phyloP scores from a whole-genome alignment of 2,113 vertebrate genomes.

The Chionomys nivalis region DNA sequence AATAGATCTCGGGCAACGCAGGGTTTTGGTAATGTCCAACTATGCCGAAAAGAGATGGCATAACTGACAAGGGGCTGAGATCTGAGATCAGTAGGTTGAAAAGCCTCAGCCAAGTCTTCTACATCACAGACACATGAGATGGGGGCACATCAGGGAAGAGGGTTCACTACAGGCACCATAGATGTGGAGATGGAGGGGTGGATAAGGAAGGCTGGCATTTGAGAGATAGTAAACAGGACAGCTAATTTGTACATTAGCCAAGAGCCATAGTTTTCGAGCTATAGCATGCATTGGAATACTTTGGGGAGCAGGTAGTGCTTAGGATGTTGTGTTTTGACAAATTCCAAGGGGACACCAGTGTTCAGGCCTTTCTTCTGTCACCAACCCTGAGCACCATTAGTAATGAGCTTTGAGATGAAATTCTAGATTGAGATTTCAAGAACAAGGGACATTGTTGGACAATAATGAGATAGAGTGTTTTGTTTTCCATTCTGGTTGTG shows the following conservation, averaged over 20 bases:
- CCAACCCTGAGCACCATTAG: not conserved
- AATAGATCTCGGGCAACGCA: not conserved
- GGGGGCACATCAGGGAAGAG: not conserved
- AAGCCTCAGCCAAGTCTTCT: not conserved
- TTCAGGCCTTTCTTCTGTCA: not conserved
- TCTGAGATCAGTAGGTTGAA: not conserved
- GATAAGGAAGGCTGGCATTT: not conserved
- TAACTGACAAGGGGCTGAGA: not conserved
- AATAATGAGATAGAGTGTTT: not conserved
- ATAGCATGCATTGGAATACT: not conserved
- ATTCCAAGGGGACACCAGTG: not conserved
- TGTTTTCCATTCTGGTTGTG: not conserved
- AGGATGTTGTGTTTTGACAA: not conserved
- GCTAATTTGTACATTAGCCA: not conserved
- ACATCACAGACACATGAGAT: not conserved
- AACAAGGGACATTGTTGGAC: not conserved
- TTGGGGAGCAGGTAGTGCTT: not conserved
- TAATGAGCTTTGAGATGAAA: not conserved
- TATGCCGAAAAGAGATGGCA: not conserved
- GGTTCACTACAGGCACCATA: no score
- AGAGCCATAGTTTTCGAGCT: not conserved
- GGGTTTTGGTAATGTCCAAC: not conserved
- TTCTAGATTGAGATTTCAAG: not conserved
- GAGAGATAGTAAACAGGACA: not conserved
- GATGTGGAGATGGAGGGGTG: no score